Evolutionary conservation across 2,113 vertebrate species (phyloP).

Genomic region (Psammodynastes pulverulentus): DNA sequence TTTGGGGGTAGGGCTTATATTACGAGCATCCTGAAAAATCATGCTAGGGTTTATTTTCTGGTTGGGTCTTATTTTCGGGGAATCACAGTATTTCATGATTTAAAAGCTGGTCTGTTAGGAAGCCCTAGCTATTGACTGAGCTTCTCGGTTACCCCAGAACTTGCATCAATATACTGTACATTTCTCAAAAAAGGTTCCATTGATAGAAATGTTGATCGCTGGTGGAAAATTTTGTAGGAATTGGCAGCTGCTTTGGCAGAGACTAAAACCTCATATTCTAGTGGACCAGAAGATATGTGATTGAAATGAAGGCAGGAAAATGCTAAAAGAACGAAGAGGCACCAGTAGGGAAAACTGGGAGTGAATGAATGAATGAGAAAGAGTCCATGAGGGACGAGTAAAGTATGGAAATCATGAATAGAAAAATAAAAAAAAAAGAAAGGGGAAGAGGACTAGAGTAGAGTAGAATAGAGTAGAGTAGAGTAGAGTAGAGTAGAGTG

Average conservation of each 20-base stretch:
- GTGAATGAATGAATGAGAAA: background rate
- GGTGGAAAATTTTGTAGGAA: background rate
- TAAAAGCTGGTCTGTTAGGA: background rate
- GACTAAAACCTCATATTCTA: background rate
- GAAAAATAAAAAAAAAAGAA: background rate
- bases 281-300: background rate
- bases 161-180: background rate
- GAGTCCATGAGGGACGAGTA: background rate
- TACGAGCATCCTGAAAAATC: no score
- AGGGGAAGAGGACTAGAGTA: background rate
- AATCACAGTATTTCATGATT: background rate
- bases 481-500: no score
- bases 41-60: no score
- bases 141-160: background rate
- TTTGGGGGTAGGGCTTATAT: no score
- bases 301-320: background rate
- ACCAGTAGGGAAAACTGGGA: background rate
- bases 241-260: background rate
- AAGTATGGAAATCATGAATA: background rate
- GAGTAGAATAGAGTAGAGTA: background rate
- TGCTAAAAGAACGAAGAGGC: background rate
- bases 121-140: background rate
- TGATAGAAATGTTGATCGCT: background rate
- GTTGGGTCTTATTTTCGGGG: no score
- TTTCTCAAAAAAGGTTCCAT: background rate